Evolutionary conservation across 2,113 vertebrate species (phyloP).

Genomic region (Argyrosomus japonicus): DNA sequence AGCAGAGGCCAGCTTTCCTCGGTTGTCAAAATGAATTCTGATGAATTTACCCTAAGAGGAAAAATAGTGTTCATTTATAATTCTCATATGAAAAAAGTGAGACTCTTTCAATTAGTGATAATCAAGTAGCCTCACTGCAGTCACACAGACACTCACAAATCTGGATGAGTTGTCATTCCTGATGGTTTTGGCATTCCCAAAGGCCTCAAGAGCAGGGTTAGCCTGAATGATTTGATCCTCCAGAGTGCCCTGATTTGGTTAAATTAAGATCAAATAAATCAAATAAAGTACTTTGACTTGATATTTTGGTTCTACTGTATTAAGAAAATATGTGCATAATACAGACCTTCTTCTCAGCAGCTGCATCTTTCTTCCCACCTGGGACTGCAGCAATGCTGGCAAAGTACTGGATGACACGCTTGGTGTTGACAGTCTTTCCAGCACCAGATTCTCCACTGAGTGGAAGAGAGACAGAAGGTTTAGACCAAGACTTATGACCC

Average conservation of each 20-base stretch:
- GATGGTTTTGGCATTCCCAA: constrained; percentile 90
- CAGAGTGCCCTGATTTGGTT: constrained; percentile 81
- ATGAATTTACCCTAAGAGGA: constrained; percentile 90
- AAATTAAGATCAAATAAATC: background rate
- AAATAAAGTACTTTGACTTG: too few species aligned
- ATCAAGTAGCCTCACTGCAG: background rate
- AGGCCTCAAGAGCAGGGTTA: constrained; percentile 89
- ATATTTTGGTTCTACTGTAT: too few species aligned
- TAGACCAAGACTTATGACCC: background rate
- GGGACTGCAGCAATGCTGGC: constrained; percentile 89
- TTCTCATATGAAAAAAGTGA: background rate
- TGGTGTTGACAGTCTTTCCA: constrained; percentile 94
- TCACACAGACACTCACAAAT: constrained; percentile 3
- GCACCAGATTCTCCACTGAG: constrained; percentile 93
- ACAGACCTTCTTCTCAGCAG: constrained; percentile 85
- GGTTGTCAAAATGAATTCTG: constrained; percentile 90
- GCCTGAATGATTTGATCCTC: constrained; percentile 90
- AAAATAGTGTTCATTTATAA: background rate
- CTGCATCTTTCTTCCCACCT: constrained; percentile 85
- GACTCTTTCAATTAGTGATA: background rate
- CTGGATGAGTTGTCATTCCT: constrained; percentile 59
- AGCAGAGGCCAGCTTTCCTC: constrained; percentile 89
- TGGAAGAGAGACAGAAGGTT: background rate
- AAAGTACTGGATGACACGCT: constrained; percentile 93
- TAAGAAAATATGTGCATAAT: too few species aligned